phyloP scores from a whole-genome alignment of 1,140 invertebrate species.

The Bombus consobrinus region DNA sequence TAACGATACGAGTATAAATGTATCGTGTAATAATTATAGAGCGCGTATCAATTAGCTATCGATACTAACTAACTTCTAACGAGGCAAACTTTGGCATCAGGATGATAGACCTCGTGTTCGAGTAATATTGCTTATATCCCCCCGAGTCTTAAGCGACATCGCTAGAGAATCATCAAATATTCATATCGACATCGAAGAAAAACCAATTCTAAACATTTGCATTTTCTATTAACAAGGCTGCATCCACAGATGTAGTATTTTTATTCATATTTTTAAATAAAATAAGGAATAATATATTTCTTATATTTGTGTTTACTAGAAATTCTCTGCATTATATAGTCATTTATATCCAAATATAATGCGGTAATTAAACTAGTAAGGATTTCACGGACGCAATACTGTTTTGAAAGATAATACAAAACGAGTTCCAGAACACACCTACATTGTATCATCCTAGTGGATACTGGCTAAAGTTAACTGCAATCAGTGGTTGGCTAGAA shows the following conservation, averaged over 20 bases:
- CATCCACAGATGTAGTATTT: not conserved
- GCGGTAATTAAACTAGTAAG: slow-evolving; percentile 6
- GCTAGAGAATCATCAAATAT: too few relatives aligned
- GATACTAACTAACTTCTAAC: not conserved
- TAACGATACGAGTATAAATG: too few relatives aligned
- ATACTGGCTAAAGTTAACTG: slow-evolving; percentile 47
- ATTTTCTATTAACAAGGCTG: too few relatives aligned
- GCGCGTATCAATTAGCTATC: not conserved
- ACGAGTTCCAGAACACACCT: slow-evolving; percentile 37
- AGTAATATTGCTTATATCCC: not conserved
- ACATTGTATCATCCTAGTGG: slow-evolving; percentile 11
- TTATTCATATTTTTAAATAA: not conserved
- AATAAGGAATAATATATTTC: not conserved
- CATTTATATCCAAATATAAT: not conserved
- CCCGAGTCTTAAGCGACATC: not conserved
- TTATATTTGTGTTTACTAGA: too few relatives aligned
- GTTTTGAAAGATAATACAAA: slow-evolving; percentile 40
- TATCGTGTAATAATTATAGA: not conserved
- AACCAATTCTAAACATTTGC: too few relatives aligned
- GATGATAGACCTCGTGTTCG: not conserved
- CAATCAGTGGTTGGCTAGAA: slow-evolving; percentile 41
- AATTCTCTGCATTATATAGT: not conserved
- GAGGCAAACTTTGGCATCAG: not conserved
- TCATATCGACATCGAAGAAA: too few relatives aligned
- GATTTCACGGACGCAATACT: not conserved